Conservation (phyloP, 2,888 invertebrate species). For the Drosophila phalerata region DNA sequence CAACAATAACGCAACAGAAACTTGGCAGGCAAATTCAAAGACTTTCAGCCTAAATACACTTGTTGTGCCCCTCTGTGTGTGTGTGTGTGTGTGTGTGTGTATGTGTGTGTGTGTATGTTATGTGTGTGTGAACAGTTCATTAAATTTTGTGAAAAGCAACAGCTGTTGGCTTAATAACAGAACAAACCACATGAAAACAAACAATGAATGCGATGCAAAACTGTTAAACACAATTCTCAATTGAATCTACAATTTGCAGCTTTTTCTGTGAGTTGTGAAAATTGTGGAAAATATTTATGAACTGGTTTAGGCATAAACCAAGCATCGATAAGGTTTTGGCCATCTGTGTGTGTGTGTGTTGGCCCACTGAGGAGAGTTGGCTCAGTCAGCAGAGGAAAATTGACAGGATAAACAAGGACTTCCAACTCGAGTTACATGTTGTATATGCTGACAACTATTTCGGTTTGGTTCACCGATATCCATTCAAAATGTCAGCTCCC, state of each 20-base stretch:
- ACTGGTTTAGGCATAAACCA: conserved; percentile 27
- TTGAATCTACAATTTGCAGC: conserved; percentile 7
- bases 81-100: conserved; percentile 6
- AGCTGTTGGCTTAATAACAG: conserved; percentile 66
- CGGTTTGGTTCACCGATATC: conserved; percentile 58
- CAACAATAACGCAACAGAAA: background rate
- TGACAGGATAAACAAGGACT: conserved; percentile 61
- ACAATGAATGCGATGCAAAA: conserved; percentile 38
- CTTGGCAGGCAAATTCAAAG: conserved; percentile 50
- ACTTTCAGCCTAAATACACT: conserved; percentile 46
- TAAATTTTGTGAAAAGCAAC: conserved; percentile 67
- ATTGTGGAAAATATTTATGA: conserved; percentile 36
- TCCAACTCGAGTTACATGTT: conserved; percentile 42
- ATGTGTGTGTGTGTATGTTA: background rate
- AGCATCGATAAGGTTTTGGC: conserved; percentile 35
- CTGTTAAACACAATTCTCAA: conserved; percentile 36
- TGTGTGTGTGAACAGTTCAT: conserved; percentile 51
- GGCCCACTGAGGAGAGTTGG: conserved; percentile 22
- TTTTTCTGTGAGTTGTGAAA: conserved; percentile 16
- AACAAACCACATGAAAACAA: conserved; percentile 45
- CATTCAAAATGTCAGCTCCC: conserved; percentile 52
- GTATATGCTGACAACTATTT: conserved; percentile 61
- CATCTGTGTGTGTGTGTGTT: conserved; percentile 14
- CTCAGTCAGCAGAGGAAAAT: conserved; percentile 46
- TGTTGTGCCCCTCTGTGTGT: conserved; percentile 18